phyloP scores from a whole-genome alignment of 2,888 invertebrate species.

The Torymus aiolomorphi region DNA sequence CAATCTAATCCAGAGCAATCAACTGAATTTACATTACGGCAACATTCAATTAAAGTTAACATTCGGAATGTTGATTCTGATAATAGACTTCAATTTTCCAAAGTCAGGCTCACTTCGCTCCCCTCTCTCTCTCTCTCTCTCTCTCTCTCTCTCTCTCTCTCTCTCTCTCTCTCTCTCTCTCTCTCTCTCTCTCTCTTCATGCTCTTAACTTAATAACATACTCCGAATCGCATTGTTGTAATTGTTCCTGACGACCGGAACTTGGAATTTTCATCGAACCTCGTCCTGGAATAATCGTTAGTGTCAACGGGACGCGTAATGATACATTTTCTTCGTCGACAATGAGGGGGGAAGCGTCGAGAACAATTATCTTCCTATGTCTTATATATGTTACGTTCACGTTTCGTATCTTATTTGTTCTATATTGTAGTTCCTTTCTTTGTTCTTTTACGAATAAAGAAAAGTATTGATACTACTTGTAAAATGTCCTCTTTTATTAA shows the following conservation, averaged over 20 bases:
- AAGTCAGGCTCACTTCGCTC: not conserved
- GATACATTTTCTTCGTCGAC: not conserved
- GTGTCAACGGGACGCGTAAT: not conserved
- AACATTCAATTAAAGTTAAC: conserved; percentile 20
- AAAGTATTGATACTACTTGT: too few species aligned
- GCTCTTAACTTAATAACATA: conserved; percentile 25
- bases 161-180: too few species aligned
- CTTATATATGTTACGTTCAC: not conserved
- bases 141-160: too few species aligned
- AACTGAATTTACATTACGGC: conserved; percentile 28
- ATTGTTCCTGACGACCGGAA: conserved; percentile 1
- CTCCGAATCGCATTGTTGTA: not conserved
- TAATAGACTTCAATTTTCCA: conserved; percentile 39
- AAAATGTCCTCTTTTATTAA: too few species aligned
- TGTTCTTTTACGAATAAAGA: too few species aligned
- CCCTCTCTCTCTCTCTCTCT: too few species aligned
- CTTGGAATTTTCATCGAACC: conserved; percentile 16
- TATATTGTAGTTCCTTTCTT: too few species aligned
- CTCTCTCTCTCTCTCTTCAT: too few species aligned
- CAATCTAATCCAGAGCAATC: conserved; percentile 28
- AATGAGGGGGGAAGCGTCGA: not conserved
- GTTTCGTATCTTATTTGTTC: not conserved
- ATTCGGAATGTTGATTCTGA: conserved; percentile 34
- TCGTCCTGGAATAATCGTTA: not conserved
- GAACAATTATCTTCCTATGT: conserved; percentile 2